These are phyloP conservation scores for Cairina moschata DNA, from an alignment of 2,113 vertebrate species.

Conservation along the genomic window DNA sequence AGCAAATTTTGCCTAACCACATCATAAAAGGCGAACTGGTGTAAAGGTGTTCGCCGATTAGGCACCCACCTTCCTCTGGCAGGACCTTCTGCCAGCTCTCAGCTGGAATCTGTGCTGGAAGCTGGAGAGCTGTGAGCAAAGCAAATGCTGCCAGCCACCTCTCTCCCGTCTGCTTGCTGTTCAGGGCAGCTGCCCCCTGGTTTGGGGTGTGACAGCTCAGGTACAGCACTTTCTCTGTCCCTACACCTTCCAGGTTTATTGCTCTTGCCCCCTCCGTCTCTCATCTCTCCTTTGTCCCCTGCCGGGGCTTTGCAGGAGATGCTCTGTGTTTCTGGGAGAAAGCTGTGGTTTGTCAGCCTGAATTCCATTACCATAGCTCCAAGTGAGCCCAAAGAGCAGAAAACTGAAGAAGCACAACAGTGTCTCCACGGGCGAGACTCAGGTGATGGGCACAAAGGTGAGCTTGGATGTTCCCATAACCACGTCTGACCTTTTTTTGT, in stretches of 20 bases:
- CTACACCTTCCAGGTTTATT: background rate
- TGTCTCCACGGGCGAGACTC: background rate
- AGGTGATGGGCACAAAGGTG: background rate
- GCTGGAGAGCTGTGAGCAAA: background rate
- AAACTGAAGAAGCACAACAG: background rate
- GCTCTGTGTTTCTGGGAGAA: background rate
- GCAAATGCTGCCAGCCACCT: background rate
- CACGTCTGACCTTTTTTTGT: background rate
- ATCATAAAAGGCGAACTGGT: background rate
- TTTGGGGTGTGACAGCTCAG: background rate
- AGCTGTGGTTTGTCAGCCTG: background rate
- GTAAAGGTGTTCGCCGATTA: background rate
- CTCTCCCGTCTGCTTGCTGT: background rate
- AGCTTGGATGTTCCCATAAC: fast-evolving
- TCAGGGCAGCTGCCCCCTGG: fast-evolving
- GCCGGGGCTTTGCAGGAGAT: background rate
- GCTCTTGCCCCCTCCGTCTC: background rate
- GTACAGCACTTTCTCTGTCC: background rate
- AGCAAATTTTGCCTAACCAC: background rate
- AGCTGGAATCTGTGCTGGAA: background rate
- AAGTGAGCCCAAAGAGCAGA: background rate
- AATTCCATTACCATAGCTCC: background rate
- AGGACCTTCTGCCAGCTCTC: background rate
- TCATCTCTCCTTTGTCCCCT: background rate
- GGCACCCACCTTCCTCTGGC: fast-evolving